Evolutionary conservation across 2,888 invertebrate genomes (phyloP), one percentile per base, ranked within the genome.

Genomic region (Sminthurides aquaticus): DNA sequence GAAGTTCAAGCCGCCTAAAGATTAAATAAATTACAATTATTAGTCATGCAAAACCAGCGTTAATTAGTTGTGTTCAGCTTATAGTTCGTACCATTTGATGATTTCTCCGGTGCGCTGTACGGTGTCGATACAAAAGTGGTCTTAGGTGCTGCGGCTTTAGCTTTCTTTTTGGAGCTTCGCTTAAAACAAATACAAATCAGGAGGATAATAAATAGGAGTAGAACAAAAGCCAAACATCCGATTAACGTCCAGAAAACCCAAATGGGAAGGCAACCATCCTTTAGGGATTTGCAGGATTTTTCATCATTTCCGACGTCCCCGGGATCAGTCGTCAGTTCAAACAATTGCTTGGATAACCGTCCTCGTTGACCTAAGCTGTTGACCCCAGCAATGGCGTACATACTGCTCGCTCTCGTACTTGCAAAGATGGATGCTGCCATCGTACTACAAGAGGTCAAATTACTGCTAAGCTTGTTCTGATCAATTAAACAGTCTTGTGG

Each of bases 231-330:
- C 11, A 71, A 24, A 27, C 63, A 61, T 1, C 67, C 68, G 22
- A 71, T 69, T 2, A 71, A 11, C 20, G 63, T 62, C 69, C 69
- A 71, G 49, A 71, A 68, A 1, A 69, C 43, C 22, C 49, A 48
- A 11, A 67, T 64, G 0, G 71, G 71, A 1, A 71, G 57, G 27
- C 71, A 71, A 5, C 55, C 64, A 28, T 71, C 71, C 0, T 52
- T 52, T 1, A 71, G 49, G n/a, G 52, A 56, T 3, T 66, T 59
- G 52, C 69, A 69, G 49, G 52, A 15, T 15, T 5, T 15, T 22
- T 52, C 52, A 43, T 64, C 61, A 3, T 28, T 52, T 15, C 3
- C 24, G 1, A 22, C 43, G 2, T 25, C 49, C 8, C 11, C 18
- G 18, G 15, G 27, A n/a, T 34, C 29, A 49, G 18, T 18, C 11